Conservation (phyloP, 2,888 invertebrate species). For the Coelogynopora nodosa region DNA sequence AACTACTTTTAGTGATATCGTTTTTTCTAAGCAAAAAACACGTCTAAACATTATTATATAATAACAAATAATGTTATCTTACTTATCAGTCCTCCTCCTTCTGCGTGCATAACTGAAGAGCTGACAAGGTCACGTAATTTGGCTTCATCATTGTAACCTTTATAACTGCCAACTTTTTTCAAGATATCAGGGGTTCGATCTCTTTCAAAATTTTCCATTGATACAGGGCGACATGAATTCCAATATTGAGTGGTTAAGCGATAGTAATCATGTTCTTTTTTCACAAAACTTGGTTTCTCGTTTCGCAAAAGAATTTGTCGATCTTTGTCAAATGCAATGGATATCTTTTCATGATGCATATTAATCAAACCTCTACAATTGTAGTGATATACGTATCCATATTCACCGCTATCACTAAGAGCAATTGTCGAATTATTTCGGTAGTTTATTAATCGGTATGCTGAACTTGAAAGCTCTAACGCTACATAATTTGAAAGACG, state of each 20-base stretch:
- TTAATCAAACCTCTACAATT: slow-evolving; percentile 44
- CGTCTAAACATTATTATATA: too few relatives aligned
- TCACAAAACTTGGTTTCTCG: slow-evolving; percentile 40
- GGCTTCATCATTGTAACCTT: slow-evolving; percentile 19
- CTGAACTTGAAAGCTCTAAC: slow-evolving; percentile 42
- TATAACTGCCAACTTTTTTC: slow-evolving; percentile 38
- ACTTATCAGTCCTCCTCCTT: slow-evolving; percentile 40
- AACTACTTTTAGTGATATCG: background rate
- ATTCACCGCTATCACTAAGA: slow-evolving; percentile 42
- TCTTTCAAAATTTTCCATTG: slow-evolving; percentile 44
- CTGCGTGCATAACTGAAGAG: slow-evolving; percentile 40
- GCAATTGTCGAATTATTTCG: slow-evolving; percentile 45
- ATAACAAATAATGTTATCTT: too few relatives aligned
- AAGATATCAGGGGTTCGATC: slow-evolving; percentile 40
- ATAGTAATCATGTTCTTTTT: slow-evolving; percentile 46
- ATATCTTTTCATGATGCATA: slow-evolving; percentile 44
- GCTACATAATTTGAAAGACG: slow-evolving; percentile 45
- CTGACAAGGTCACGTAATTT: slow-evolving; percentile 40
- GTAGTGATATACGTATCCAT: slow-evolving; percentile 44
- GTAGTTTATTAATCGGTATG: slow-evolving; percentile 43
- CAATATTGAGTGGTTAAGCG: slow-evolving; percentile 41
- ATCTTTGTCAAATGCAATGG: slow-evolving; percentile 44
- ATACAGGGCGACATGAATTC: slow-evolving; percentile 39
- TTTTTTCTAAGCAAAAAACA: too few relatives aligned
- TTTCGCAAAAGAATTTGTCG: slow-evolving; percentile 42